These are phyloP conservation scores for Meteorus cinctellus DNA, from an alignment of 2,888 invertebrate species.

Conservation along the genomic window DNA sequence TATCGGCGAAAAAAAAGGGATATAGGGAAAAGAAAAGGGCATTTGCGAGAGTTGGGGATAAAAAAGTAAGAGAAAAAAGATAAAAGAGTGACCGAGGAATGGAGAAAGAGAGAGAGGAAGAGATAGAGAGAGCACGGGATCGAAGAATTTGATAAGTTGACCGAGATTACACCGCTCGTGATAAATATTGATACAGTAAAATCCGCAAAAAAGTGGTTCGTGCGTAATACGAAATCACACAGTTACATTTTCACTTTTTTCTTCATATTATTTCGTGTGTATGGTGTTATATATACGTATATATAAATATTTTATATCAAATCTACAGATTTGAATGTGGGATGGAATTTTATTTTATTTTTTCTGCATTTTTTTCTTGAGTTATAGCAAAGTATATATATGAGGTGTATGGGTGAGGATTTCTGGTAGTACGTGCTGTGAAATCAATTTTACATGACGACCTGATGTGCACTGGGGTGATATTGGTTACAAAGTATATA, in stretches of 20 bases:
- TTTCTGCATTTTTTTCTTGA: neutral
- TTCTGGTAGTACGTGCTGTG: conserved; percentile 33
- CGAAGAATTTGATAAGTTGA: conserved; percentile 18
- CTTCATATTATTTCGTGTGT: conserved; percentile 7
- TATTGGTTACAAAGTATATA: conserved; percentile 34
- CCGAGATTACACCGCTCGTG: conserved; percentile 17
- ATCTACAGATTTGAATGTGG: neutral
- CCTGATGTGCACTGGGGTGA: conserved; percentile 32
- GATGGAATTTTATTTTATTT: neutral
- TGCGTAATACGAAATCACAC: conserved; percentile 39
- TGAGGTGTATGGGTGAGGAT: neutral
- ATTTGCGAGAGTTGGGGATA: neutral
- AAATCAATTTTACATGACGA: conserved; percentile 48
- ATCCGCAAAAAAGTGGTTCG: conserved; percentile 14
- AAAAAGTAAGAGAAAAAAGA: neutral
- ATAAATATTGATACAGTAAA: conserved; percentile 15
- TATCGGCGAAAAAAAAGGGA: neutral
- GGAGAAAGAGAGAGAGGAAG: neutral
- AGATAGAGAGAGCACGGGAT: conserved; percentile 1
- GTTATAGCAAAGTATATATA: neutral
- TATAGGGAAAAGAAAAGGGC: neutral
- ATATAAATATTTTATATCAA: conserved; percentile 4
- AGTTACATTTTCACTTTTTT: conserved; percentile 35
- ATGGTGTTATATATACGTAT: neutral
- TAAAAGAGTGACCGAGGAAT: neutral